Evolutionary conservation across 1,140 invertebrate genomes (phyloP), one percentile per base, ranked within the genome.

Genomic region (Plodia interpunctella): DNA sequence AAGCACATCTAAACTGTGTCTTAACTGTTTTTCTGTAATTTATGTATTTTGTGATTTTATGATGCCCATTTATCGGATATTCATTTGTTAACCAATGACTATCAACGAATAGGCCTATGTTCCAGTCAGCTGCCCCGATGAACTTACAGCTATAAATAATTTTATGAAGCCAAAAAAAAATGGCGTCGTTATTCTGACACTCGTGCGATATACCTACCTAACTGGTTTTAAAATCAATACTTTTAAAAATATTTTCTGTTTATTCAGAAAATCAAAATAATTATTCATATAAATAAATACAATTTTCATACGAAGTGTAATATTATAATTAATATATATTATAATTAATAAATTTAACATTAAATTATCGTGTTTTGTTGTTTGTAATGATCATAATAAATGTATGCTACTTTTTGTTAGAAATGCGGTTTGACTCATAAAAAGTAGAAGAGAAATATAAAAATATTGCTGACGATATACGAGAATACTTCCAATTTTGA

Each of bases 1-100:
- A n/a, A n/a, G n/a, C 32, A 35, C 32, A 35, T 35, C 13, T 5
- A 35, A 35, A 35, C 10, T 35, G 21, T 5, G 32, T 35, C 13
- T 35, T 35, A 35, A 35, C 10, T 2, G 32, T 13, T n/a, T 2
- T 15, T 44, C 13, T 44, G 2, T 44, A 44, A 17, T 44, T 10
- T 44, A 13, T 44, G 2, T 44, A 44, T 44, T 44, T 44, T 44
- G 15, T 44, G 8, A n/a, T 44, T 44, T 44, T 74, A 77, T 75
- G 68, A 71, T 65, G 55, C 49, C 67, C 60, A 68, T 78, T 76
- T 78, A 82, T 76, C 72, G 72, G 58, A 72, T 73, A 73, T 70
- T 69, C 73, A 76, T 83, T 81, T 81, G 74, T 79, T 74, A 72
- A 59, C 67, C 68, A 68, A 70, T 76, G 68, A 74, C 71, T 66